Conservation (phyloP, 2,113 vertebrate species). For the Lampris megalopsis region DNA sequence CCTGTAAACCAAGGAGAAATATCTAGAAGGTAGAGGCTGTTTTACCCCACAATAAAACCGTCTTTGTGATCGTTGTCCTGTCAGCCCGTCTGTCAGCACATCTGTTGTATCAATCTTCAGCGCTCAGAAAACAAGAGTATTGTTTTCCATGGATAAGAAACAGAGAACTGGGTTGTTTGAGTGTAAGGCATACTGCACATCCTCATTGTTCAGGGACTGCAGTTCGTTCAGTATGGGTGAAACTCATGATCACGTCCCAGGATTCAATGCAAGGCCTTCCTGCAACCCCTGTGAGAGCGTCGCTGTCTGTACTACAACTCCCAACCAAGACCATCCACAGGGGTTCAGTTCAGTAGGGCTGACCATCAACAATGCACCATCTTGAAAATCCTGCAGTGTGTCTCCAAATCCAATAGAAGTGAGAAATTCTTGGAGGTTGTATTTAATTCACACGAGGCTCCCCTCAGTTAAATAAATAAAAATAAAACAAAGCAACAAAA, state of each 20-base stretch:
- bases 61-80: not conserved
- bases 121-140: slow-evolving; percentile 33
- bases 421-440: not conserved
- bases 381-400: not conserved
- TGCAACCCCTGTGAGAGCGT: not conserved
- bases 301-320: not conserved
- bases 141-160: not conserved
- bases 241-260: not conserved
- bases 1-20: not conserved
- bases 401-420: not conserved
- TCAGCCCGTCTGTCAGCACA: slow-evolving; percentile 39
- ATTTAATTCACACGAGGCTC: not conserved
- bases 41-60: not conserved
- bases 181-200: not conserved
- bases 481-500: too few relatives aligned
- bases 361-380: not conserved
- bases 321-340: too few relatives aligned
- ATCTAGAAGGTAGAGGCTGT: not conserved
- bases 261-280: not conserved
- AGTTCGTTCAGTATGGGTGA: not conserved
- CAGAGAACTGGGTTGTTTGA: not conserved
- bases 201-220: not conserved
- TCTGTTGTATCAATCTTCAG: slow-evolving; percentile 35
- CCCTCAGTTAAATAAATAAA: not conserved
- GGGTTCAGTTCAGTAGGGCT: not conserved